phyloP scores from a whole-genome alignment of 2,113 vertebrate species.

The Tilapia sparmanii region DNA sequence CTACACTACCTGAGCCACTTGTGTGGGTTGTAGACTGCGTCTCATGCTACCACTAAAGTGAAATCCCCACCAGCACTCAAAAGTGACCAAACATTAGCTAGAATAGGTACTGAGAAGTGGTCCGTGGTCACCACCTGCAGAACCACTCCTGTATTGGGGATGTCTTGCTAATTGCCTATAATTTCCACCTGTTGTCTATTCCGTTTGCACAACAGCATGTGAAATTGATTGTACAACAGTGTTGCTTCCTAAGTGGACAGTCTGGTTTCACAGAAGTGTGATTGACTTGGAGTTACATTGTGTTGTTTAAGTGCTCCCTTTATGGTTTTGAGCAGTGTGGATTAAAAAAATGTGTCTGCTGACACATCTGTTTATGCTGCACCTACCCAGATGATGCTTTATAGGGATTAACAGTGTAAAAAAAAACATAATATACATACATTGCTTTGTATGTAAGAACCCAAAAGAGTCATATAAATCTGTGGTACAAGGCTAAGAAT shows the following conservation, averaged over 20 bases:
- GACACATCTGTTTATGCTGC: neutral
- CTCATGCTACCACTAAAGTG: accelerated
- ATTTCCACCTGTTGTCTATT: neutral
- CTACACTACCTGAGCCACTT: accelerated
- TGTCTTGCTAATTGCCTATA: accelerated
- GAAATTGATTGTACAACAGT: neutral
- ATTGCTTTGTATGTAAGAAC: neutral
- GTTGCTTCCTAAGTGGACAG: neutral
- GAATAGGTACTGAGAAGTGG: neutral
- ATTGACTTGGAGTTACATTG: accelerated
- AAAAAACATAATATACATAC: accelerated
- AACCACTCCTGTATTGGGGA: accelerated
- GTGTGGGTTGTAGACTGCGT: neutral
- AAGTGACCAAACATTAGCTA: neutral
- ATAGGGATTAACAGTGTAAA: neutral
- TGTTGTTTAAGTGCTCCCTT: accelerated
- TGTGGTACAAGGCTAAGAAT: neutral
- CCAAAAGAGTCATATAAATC: accelerated
- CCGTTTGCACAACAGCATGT: neutral
- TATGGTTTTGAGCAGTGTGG: neutral
- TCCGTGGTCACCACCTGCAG: accelerated
- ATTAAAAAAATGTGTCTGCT: neutral
- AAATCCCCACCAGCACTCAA: neutral
- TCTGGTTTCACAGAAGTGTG: neutral
- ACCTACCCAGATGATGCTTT: neutral